phyloP scores from a whole-genome alignment of 2,113 vertebrate genomes.

The Sylvilagus bachmani region DNA sequence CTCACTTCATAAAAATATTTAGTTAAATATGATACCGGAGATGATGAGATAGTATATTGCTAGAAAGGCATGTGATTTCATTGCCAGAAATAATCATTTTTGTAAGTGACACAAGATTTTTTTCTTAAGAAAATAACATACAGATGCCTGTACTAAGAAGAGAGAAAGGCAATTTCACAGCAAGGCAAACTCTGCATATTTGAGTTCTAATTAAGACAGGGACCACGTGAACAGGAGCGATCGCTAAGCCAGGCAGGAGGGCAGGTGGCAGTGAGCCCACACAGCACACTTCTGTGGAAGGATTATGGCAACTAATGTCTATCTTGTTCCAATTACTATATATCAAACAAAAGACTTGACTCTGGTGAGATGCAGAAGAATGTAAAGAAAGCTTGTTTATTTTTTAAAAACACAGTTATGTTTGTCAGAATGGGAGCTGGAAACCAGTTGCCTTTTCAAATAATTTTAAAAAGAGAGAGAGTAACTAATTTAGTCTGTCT shows the following conservation, averaged over 20 bases:
- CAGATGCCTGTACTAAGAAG: neutral
- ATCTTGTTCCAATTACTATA: neutral
- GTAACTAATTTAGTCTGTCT: neutral
- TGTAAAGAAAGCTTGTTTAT: neutral
- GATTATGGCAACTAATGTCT: neutral
- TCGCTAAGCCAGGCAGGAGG: neutral
- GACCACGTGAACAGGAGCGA: slow-evolving; percentile 11
- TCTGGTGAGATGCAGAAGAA: neutral
- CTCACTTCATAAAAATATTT: neutral
- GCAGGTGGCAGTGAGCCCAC: neutral
- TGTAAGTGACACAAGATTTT: slow-evolving; percentile 30
- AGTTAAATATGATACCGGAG: neutral
- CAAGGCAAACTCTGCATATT: neutral
- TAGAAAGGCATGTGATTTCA: neutral
- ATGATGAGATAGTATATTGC: neutral
- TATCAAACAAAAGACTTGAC: neutral
- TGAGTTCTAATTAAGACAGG: slow-evolving; percentile 60
- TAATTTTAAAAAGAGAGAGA: neutral
- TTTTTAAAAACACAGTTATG: neutral
- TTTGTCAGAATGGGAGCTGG: neutral
- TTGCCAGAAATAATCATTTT: slow-evolving; percentile 39
- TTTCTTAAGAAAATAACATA: slow-evolving; percentile 49
- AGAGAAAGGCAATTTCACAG: slow-evolving; percentile 46
- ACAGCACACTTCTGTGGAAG: neutral
- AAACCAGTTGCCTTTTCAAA: neutral